Evolutionary conservation across 2,113 vertebrate species (phyloP), one percentile per base, ranked within the genome.

Genomic region (Seriola quinqueradiata): DNA sequence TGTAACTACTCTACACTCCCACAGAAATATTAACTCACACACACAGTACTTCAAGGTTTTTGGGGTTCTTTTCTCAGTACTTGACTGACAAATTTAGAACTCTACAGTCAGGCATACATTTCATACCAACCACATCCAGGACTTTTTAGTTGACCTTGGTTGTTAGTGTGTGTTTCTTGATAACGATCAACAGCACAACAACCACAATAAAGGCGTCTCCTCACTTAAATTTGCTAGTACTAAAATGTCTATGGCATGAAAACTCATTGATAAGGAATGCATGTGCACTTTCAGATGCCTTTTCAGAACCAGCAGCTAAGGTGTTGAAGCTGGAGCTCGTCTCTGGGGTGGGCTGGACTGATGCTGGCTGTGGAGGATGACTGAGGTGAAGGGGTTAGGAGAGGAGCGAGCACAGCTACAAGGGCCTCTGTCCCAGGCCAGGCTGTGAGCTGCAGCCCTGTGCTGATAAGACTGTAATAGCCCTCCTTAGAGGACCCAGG

Each of bases 401-500:
- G 90, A 85, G 90, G 89, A 94, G 94, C 83, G 94, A 94, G 92
- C 57, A 59, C 83, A 93, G 89, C 94, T 93, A 88, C 96, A 93
- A 93, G 94, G 95, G 94, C 93, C 95, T 94, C 94, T 82, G 95
- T 96, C 96, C 96, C 94, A 92, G 91, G 91, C 87, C 96, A 95
- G 95, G 86, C 88, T 93, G 85, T 93, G 95, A 94, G 93, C 95
- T 93, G 95, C 67, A 96, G 96, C 96, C 96, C 75, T 94, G 96
- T 95, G 96, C 97, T 98, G 98, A 99, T 99, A 99, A 99, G 95
- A 88, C 98, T 95, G 96, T 97, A 99, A 99, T 98, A 97, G 98
- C 95, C 96, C 97, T 97, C 97, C 97, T 99, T 97, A 97, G 98
- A 99, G 98, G 96, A 95, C 93, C 95, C 83, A 90, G 94, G 96